Conservation (phyloP, 30 jellyfish, hydroid and myxozoan species). For the Hydra vulgaris region DNA sequence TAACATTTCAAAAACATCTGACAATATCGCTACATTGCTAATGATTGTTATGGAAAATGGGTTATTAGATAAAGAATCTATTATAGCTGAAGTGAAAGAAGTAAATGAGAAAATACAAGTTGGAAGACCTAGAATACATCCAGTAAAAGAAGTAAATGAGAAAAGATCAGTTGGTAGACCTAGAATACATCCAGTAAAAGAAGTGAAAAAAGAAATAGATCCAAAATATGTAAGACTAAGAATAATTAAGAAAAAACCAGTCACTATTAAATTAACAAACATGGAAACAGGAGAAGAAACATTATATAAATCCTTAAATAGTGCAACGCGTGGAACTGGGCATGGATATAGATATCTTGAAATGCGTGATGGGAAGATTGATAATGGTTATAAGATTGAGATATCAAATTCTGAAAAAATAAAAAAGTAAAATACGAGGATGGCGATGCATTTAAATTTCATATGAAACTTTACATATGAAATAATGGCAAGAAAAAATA, state of each 20-base stretch:
- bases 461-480: too few relatives aligned
- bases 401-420: background rate
- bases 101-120: too few relatives aligned
- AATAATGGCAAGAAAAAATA: too few relatives aligned
- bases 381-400: background rate
- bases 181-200: background rate
- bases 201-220: background rate
- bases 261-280: background rate
- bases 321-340: background rate
- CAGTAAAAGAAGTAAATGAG: background rate
- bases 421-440: background rate
- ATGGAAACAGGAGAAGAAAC: background rate
- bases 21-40: background rate
- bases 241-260: background rate
- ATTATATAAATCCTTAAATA: background rate
- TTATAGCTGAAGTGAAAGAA: background rate
- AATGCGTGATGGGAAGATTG: background rate
- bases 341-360: background rate
- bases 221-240: background rate
- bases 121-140: background rate
- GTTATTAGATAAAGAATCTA: background rate
- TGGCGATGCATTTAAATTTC: too few relatives aligned
- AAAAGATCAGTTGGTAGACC: background rate
- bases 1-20: background rate
- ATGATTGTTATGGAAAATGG: background rate